phyloP scores from a whole-genome alignment of 92 coral and sea anemone species.

The Palythoa grandis region DNA sequence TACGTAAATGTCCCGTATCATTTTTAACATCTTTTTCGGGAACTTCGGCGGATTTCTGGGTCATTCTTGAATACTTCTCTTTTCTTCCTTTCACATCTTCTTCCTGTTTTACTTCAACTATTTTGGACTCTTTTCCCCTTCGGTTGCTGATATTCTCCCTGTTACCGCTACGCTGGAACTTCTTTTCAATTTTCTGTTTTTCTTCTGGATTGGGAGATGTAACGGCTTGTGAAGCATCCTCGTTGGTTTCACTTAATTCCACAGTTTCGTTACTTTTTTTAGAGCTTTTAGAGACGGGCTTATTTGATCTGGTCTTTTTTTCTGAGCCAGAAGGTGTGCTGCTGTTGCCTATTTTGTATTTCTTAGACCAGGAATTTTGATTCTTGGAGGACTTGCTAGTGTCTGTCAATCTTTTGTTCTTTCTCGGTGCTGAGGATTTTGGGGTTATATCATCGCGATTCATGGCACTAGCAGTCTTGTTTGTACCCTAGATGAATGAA shows the following conservation, averaged over 20 bases:
- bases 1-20: constrained; percentile 23
- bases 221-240: neutral
- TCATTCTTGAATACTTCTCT: neutral
- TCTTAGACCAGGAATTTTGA: constrained; percentile 19
- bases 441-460: constrained; percentile 13
- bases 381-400: constrained; percentile 5
- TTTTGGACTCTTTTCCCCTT: neutral
- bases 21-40: neutral
- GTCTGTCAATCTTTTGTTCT: neutral
- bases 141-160: neutral
- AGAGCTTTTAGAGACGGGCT: neutral
- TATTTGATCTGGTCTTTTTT: neutral
- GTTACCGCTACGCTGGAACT: neutral
- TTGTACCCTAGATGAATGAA: neutral
- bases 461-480: neutral
- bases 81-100: neutral
- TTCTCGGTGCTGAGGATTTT: constrained; percentile 1
- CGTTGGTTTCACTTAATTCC: neutral
- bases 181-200: neutral
- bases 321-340: neutral
- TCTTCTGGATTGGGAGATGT: neutral
- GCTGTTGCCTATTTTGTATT: neutral
- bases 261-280: constrained; percentile 33
- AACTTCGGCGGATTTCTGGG: neutral
- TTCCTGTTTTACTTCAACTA: neutral